A percentile compares a stretch with the other conserved stretches of the same genome.
Evolutionary conservation across 2,888 invertebrate genomes (phyloP).

Genomic region (Ernsta delagoae): DNA sequence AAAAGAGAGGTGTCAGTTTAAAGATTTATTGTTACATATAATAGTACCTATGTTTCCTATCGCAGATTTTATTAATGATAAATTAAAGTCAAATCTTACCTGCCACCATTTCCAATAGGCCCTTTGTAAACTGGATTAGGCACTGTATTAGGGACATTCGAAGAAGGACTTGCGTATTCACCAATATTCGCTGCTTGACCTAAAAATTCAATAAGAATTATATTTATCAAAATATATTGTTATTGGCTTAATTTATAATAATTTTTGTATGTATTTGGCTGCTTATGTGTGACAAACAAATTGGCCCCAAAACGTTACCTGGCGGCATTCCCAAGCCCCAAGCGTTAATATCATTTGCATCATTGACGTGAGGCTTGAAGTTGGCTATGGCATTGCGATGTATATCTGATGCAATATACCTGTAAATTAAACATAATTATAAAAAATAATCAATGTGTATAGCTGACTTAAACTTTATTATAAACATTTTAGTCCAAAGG

Average conservation of each 20-base stretch:
- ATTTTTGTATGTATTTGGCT: no score
- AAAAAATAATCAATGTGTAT: no score
- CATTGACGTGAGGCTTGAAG: constrained; percentile 81
- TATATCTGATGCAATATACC: constrained; percentile 83
- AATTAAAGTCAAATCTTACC: no score
- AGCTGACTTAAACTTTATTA: no score
- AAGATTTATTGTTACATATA: no score
- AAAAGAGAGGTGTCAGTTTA: no score
- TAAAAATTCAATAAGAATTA: constrained; percentile 39
- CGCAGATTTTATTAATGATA: no score
- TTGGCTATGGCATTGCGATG: constrained; percentile 85
- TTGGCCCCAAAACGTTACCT: constrained; percentile 52
- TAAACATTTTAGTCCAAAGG: no score
- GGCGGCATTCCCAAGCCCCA: constrained; percentile 86
- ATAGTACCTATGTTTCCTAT: no score
- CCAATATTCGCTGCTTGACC: constrained; percentile 65
- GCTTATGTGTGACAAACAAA: neutral
- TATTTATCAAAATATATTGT: neutral
- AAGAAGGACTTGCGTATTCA: constrained; percentile 60
- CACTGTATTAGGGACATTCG: constrained; percentile 46
- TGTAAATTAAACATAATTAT: constrained; percentile 51
- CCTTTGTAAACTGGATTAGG: constrained; percentile 52
- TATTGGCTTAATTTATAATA: neutral
- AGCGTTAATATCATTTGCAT: constrained; percentile 85
- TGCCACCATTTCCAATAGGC: constrained; percentile 32